These are phyloP conservation scores for Hemiscyllium ocellatum DNA, from an alignment of 2,113 vertebrate species.

Conservation along the genomic window DNA sequence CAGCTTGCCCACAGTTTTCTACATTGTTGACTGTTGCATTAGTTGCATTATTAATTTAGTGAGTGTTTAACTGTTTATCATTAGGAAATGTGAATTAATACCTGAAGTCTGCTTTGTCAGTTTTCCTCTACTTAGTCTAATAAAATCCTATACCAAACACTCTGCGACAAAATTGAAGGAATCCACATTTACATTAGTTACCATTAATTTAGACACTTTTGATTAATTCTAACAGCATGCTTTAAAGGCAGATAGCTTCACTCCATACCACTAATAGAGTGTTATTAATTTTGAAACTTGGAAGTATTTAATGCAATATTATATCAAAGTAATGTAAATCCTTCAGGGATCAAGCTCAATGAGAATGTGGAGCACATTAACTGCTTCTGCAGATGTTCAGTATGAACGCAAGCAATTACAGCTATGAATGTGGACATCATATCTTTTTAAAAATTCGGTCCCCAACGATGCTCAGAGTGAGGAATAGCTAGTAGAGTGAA, in stretches of 20 bases:
- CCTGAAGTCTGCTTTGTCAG: background rate
- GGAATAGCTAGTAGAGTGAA: background rate
- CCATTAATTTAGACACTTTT: background rate
- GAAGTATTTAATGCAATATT: background rate
- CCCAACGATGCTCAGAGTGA: background rate
- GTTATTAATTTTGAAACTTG: background rate
- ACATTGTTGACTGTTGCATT: background rate
- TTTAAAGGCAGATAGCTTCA: background rate
- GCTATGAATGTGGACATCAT: background rate
- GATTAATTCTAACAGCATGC: background rate
- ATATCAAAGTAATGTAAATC: background rate
- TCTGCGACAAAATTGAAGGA: background rate
- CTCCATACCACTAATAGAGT: background rate
- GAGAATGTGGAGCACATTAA: background rate
- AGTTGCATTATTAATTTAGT: background rate
- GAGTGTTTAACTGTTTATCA: background rate
- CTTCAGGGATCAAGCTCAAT: background rate
- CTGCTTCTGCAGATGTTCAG: background rate
- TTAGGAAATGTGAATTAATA: background rate
- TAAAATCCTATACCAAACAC: background rate
- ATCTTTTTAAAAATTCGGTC: background rate
- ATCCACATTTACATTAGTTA: background rate
- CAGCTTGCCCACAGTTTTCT: too few relatives aligned
- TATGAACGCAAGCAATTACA: background rate
- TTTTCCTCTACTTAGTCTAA: background rate